Percentiles rank a stretch among this genome's conserved stretches.
Evolutionary conservation across 2,888 invertebrate species (phyloP).

Genomic region (Thymelicus acteon): DNA sequence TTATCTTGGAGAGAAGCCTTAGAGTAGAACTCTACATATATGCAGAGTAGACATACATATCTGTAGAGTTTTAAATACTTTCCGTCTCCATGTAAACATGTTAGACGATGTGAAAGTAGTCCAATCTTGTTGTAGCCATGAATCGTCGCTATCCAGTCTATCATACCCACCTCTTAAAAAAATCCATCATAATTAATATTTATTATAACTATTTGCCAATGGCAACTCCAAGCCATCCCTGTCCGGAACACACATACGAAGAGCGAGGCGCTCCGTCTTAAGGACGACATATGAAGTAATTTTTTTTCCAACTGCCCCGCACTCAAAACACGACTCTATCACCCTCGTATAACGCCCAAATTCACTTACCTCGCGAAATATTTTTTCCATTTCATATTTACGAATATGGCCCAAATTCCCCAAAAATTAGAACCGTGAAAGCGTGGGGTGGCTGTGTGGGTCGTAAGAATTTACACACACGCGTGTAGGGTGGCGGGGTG

Average conservation of each 20-base stretch:
- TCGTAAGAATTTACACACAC: slow-evolving; percentile 65
- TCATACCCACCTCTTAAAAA: too few species aligned
- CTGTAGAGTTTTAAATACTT: too few species aligned
- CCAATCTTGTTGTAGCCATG: too few species aligned
- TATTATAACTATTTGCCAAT: slow-evolving; percentile 37
- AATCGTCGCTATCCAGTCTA: too few species aligned
- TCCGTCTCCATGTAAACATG: too few species aligned
- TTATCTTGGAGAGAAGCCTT: too few species aligned
- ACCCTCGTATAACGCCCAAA: slow-evolving; percentile 53
- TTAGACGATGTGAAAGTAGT: too few species aligned
- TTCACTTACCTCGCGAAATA: slow-evolving; percentile 69
- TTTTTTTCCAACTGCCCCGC: slow-evolving; percentile 75
- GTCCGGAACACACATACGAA: slow-evolving; percentile 81
- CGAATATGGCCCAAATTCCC: slow-evolving; percentile 86
- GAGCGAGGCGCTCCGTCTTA: slow-evolving; percentile 83
- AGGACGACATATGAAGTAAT: slow-evolving; percentile 86
- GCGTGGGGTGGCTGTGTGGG: slow-evolving; percentile 68
- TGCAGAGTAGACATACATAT: too few species aligned
- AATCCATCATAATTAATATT: too few species aligned
- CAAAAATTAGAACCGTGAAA: slow-evolving; percentile 86
- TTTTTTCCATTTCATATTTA: slow-evolving; percentile 86
- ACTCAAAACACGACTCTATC: slow-evolving; percentile 57
- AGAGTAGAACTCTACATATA: too few species aligned
- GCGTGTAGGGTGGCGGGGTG: slow-evolving; percentile 60
- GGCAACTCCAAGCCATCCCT: slow-evolving; percentile 56